These are phyloP conservation scores for Leiothrix lutea DNA, from an alignment of 2,113 vertebrate genomes.

Conservation along the genomic window DNA sequence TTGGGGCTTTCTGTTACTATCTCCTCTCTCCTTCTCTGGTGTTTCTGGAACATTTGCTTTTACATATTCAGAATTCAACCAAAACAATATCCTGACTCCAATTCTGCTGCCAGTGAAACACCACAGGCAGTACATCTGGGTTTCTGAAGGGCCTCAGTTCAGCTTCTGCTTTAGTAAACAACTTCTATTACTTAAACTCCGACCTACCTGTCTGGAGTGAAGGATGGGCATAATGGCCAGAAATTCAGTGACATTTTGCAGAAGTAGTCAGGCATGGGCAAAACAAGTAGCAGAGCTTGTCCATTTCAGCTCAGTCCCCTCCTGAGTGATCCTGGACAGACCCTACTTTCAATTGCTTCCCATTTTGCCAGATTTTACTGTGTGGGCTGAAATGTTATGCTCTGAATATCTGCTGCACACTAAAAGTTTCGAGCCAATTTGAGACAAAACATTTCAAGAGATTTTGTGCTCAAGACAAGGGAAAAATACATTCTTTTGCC, in stretches of 20 bases:
- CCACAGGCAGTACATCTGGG: not conserved
- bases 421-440: not conserved
- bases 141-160: not conserved
- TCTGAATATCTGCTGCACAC: conserved; percentile 9
- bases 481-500: conserved; percentile 28
- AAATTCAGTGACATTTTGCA: not conserved
- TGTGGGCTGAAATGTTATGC: conserved; percentile 22
- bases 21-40: not conserved
- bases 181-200: not conserved
- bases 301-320: not conserved
- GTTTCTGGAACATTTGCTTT: not conserved
- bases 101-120: not conserved
- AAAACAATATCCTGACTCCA: not conserved
- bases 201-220: not conserved
- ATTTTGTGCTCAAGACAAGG: not conserved
- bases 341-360: not conserved
- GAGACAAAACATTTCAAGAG: not conserved
- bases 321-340: not conserved
- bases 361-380: not conserved
- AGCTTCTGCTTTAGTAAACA: not conserved
- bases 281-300: not conserved
- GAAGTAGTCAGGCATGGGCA: not conserved
- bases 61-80: not conserved
- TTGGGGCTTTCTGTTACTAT: not conserved
- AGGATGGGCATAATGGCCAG: not conserved